Percentiles rank a stretch among this genome's conserved stretches.
phyloP scores from a whole-genome alignment of 2,888 invertebrate species.

The Pristionchus japonicus region DNA sequence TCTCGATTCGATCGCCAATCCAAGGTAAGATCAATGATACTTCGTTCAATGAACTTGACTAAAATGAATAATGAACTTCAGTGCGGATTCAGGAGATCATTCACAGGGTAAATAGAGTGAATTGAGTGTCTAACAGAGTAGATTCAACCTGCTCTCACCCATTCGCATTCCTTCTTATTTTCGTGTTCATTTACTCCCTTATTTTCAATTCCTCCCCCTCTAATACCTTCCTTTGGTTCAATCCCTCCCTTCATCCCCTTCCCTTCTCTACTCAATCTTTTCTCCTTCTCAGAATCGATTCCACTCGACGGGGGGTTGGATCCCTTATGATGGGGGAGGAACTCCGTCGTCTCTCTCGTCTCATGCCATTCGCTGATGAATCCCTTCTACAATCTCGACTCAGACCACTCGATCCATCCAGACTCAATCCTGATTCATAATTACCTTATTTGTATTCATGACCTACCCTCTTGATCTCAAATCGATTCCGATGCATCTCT shows the following conservation, averaged over 20 bases:
- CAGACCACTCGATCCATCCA: constrained; percentile 8
- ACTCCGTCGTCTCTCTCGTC: constrained; percentile 49
- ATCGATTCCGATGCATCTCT: background rate
- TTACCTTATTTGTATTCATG: no score
- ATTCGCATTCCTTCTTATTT: background rate
- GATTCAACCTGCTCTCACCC: background rate
- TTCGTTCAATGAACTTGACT: background rate
- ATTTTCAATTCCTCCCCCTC: background rate
- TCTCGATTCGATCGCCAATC: constrained; percentile 62
- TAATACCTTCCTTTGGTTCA: background rate
- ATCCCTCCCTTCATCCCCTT: background rate
- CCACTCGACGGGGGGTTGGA: background rate
- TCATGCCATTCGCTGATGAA: constrained; percentile 55
- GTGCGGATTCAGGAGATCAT: constrained; percentile 43
- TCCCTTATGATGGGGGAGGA: constrained; percentile 48
- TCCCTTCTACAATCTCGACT: constrained; percentile 48
- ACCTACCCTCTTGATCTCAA: background rate
- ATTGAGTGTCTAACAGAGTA: constrained; percentile 23
- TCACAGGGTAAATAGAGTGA: background rate
- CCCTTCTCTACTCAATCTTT: background rate
- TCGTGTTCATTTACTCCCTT: background rate
- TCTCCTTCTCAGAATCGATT: background rate
- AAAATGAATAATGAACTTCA: background rate
- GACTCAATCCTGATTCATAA: background rate
- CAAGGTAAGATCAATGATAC: constrained; percentile 37